Evolutionary conservation across 2,113 vertebrate species (phyloP).

Genomic region (Accipiter virgatus): DNA sequence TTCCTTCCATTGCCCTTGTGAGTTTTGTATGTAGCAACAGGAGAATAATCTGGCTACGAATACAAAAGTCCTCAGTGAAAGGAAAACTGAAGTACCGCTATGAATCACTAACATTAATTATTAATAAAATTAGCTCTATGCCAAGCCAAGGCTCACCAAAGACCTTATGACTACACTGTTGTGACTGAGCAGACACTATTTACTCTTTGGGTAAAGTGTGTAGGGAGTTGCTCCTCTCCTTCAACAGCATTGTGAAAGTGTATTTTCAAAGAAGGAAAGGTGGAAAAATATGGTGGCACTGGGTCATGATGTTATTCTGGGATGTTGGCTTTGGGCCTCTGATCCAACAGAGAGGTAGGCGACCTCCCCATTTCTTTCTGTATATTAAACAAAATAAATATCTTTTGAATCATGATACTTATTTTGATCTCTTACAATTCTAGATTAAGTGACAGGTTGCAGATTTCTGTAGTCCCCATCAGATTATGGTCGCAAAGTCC

Average conservation of each 20-base stretch:
- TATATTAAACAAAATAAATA: neutral
- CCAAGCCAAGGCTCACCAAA: neutral
- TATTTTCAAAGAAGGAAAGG: neutral
- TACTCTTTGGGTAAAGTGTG: neutral
- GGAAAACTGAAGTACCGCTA: neutral
- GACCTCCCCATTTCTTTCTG: neutral
- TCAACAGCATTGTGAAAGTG: neutral
- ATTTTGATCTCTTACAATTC: neutral
- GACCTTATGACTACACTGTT: neutral
- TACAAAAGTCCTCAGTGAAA: neutral
- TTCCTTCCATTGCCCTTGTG: neutral
- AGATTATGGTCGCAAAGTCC: neutral
- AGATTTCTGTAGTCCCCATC: neutral
- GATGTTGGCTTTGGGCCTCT: neutral
- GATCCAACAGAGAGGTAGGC: neutral
- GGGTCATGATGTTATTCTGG: neutral
- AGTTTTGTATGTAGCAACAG: neutral
- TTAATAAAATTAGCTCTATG: neutral
- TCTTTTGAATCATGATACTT: neutral
- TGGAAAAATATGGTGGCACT: neutral
- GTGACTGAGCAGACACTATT: neutral
- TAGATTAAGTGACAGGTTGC: neutral
- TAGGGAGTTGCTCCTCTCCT: neutral
- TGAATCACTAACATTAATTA: neutral
- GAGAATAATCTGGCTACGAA: neutral